These are phyloP conservation scores for Chaunax sp. DNA, from an alignment of 2,797 vertebrate species.

Conservation along the genomic window DNA sequence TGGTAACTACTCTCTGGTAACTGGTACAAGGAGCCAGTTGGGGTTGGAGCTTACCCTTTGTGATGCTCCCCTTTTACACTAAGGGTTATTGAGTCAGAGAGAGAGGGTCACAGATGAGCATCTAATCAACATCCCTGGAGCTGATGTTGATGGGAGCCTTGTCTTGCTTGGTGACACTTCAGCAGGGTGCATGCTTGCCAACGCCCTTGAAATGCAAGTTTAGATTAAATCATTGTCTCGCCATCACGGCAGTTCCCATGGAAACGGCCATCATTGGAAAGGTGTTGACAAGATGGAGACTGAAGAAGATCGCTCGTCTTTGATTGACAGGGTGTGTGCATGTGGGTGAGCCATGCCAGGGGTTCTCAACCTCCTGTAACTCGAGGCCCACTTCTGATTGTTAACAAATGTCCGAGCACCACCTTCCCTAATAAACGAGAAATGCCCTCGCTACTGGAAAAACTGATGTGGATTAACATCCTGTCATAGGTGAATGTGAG, in stretches of 20 bases:
- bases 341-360: conserved; percentile 15
- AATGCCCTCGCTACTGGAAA: no score
- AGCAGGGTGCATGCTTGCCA: conserved; percentile 11
- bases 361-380: no score
- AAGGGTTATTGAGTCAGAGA: conserved; percentile 10
- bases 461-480: no score
- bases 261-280: conserved; percentile 42
- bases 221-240: conserved; percentile 36
- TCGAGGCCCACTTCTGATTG: no score
- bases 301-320: conserved; percentile 14
- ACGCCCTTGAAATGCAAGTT: background rate
- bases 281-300: conserved; percentile 41
- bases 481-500: no score
- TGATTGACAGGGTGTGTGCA: conserved; percentile 43
- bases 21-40: conserved; percentile 9
- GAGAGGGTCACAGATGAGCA: conserved; percentile 7
- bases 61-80: no score
- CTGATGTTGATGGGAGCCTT: background rate
- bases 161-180: conserved; percentile 18
- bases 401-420: no score
- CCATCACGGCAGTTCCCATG: conserved; percentile 50
- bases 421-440: no score
- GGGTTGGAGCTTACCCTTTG: background rate
- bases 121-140: conserved; percentile 5
- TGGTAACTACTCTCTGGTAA: conserved; percentile 23